Conservation (phyloP, 1,140 invertebrate species). For the Micrasema longulum region DNA sequence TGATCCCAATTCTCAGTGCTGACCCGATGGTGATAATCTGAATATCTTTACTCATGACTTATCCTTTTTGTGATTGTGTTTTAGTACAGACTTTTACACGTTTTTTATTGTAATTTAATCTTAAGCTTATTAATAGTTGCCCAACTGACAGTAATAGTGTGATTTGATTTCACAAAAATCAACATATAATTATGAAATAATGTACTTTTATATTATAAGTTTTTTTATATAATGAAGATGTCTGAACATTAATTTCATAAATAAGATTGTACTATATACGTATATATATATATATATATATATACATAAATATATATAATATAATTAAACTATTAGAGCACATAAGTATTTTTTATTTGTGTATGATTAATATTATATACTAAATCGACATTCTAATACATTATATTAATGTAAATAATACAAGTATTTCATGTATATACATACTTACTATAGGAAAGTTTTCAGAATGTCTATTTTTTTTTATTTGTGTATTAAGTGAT, state of each 20-base stretch:
- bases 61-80: conserved; percentile 64
- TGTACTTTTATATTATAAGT: conserved; percentile 34
- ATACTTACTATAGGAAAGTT: conserved; percentile 24
- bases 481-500: conserved; percentile 38
- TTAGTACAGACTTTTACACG: conserved; percentile 68
- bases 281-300: too few relatives aligned
- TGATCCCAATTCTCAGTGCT: conserved; percentile 71
- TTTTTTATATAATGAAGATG: conserved; percentile 33
- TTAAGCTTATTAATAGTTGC: conserved; percentile 38
- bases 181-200: conserved; percentile 20
- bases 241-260: conserved; percentile 36
- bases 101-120: conserved; percentile 63
- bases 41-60: conserved; percentile 59
- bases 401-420: conserved; percentile 52
- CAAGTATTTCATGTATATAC: conserved; percentile 30
- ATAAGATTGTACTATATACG: conserved; percentile 43
- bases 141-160: conserved; percentile 33
- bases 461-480: conserved; percentile 35
- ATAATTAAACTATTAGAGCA: conserved; percentile 32
- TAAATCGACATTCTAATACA: conserved; percentile 42
- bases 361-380: conserved; percentile 36
- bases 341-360: conserved; percentile 34
- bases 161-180: conserved; percentile 38
- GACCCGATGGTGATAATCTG: conserved; percentile 62
- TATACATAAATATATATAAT: not conserved